A percentile compares a stretch with the other conserved stretches of the same genome.
phyloP scores from a whole-genome alignment of 1,140 invertebrate species.

The Meloidogyne exigua region DNA sequence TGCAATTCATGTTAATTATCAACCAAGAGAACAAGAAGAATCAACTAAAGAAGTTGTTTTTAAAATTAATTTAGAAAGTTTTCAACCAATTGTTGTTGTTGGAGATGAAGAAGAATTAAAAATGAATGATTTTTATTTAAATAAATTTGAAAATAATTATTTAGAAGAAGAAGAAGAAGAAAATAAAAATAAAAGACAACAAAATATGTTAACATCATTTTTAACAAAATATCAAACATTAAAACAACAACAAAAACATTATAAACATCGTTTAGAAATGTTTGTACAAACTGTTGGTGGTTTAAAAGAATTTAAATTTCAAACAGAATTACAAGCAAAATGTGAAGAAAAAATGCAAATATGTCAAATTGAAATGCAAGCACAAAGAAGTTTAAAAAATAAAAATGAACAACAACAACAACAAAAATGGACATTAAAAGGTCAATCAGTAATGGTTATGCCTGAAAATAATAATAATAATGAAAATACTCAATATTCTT shows the following conservation, averaged over 20 bases:
- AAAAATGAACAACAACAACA: not conserved
- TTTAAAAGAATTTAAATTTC: conserved; percentile 12
- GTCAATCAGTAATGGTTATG: conserved; percentile 35
- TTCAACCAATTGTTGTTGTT: not conserved
- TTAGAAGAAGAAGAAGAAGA: not conserved
- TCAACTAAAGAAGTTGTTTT: not conserved
- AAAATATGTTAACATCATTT: conserved; percentile 23
- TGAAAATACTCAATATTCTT: conserved; percentile 17
- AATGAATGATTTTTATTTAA: conserved; percentile 15
- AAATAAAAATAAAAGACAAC: not conserved
- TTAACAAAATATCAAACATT: conserved; percentile 2
- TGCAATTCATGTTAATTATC: conserved; percentile 10
- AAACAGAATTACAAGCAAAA: conserved; percentile 19
- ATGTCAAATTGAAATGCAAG: conserved; percentile 24
- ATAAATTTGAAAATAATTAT: conserved; percentile 2
- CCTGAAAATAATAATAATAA: conserved; percentile 30
- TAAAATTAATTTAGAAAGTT: not conserved
- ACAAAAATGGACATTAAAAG: conserved; percentile 35
- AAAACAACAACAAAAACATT: conserved; percentile 20
- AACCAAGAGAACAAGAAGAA: conserved; percentile 1
- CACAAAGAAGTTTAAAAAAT: conserved; percentile 21
- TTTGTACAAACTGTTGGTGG: conserved; percentile 21
- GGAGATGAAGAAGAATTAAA: not conserved
- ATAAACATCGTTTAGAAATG: conserved; percentile 17
- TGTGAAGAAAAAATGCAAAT: conserved; percentile 17